Evolutionary conservation across 2,888 invertebrate species (phyloP).

Genomic region (Glaucopsyche alexis): DNA sequence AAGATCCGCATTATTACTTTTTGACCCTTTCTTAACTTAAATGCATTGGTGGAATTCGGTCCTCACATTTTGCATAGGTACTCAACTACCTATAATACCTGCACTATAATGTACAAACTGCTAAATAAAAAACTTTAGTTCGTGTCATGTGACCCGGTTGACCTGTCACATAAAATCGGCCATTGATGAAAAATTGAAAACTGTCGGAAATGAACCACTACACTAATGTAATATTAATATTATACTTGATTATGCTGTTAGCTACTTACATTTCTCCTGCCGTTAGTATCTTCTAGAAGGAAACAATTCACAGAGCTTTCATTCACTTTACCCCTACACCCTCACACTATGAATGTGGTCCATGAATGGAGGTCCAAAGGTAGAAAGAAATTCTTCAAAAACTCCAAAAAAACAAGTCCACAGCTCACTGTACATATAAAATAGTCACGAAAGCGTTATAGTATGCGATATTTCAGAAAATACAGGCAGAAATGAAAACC

Average conservation of each 20-base stretch:
- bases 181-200: neutral
- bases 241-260: too few relatives aligned
- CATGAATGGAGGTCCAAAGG: conserved; percentile 59
- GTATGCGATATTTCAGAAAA: conserved; percentile 63
- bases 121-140: too few relatives aligned
- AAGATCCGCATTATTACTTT: too few relatives aligned
- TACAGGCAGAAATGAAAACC: conserved; percentile 66
- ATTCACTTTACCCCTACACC: conserved; percentile 59
- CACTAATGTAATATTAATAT: neutral
- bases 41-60: too few relatives aligned
- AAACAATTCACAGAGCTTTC: conserved; percentile 45
- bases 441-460: conserved; percentile 47
- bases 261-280: conserved; percentile 4
- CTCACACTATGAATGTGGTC: conserved; percentile 66
- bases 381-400: conserved; percentile 45
- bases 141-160: conserved; percentile 1
- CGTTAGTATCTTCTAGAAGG: neutral
- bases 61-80: too few relatives aligned
- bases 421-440: conserved; percentile 23
- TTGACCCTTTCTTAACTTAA: too few relatives aligned
- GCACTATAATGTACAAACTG: too few relatives aligned
- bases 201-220: neutral
- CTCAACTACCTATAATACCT: too few relatives aligned
- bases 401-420: neutral
- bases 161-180: conserved; percentile 2